Evolutionary conservation across 1,140 invertebrate genomes (phyloP).

Genomic region (Trialeurodes vaporariorum): DNA sequence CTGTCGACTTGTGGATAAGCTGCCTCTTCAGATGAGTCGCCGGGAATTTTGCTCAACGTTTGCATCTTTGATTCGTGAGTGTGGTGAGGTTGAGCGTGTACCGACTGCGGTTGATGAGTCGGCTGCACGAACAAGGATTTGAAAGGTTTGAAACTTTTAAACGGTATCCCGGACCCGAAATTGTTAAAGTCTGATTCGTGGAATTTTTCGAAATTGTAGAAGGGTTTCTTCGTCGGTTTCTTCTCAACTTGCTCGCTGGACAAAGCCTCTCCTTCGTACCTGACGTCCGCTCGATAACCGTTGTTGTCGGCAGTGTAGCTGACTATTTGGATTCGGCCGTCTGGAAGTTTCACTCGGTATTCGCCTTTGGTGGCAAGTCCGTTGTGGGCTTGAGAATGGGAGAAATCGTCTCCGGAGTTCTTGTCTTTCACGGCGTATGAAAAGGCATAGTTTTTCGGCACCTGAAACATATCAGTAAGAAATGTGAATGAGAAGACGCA

Average conservation of each 20-base stretch:
- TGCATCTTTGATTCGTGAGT: not conserved
- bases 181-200: not conserved
- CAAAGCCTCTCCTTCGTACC: conserved; percentile 34
- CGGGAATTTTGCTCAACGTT: not conserved
- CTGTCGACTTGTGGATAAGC: not conserved
- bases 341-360: conserved; percentile 59
- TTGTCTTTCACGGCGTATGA: conserved; percentile 41
- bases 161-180: not conserved
- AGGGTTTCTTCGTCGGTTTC: not conserved
- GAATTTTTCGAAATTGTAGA: not conserved
- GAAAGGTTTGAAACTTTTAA: not conserved
- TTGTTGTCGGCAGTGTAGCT: conserved; percentile 43
- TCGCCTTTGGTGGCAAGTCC: conserved; percentile 50
- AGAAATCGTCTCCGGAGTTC: conserved; percentile 43
- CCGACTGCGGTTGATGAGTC: not conserved
- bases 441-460: conserved; percentile 40
- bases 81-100: not conserved
- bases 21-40: not conserved
- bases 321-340: conserved; percentile 51
- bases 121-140: not conserved
- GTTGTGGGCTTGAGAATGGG: conserved; percentile 40
- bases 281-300: conserved; percentile 42
- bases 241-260: not conserved
- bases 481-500: too few relatives aligned
- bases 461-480: conserved; percentile 18